A percentile compares a stretch with the other conserved stretches of the same genome.
Conservation (phyloP, 2,113 vertebrate species). For the Lipophrys pholis region DNA sequence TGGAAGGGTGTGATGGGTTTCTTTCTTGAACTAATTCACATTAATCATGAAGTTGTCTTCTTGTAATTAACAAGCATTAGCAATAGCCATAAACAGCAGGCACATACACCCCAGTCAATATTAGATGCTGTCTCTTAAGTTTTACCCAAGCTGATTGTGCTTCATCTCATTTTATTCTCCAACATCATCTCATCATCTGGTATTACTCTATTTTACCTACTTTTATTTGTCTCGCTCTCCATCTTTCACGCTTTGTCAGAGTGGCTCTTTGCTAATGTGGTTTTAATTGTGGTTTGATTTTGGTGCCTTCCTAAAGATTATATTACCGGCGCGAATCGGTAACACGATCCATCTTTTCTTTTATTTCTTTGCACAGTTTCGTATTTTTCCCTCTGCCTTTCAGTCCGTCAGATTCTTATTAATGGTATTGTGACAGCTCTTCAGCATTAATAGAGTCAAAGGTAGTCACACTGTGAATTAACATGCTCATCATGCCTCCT, state of each 20-base stretch:
- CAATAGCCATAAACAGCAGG: conserved; percentile 66
- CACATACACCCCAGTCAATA: conserved; percentile 44
- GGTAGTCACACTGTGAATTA: conserved; percentile 50
- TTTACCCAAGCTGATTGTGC: conserved; percentile 8
- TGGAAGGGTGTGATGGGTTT: too few species aligned
- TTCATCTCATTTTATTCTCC: not conserved
- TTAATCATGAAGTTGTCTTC: too few species aligned
- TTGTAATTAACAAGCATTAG: conserved; percentile 59
- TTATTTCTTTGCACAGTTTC: not conserved
- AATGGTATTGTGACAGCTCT: conserved; percentile 61
- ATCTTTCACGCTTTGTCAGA: conserved; percentile 14
- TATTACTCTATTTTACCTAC: conserved; percentile 20
- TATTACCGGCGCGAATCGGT: conserved; percentile 35
- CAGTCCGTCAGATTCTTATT: conserved; percentile 46
- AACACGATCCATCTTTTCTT: conserved; percentile 6
- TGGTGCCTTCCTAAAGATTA: conserved; percentile 14
- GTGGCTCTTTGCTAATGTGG: conserved; percentile 45
- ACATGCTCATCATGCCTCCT: conserved; percentile 50
- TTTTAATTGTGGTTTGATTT: conserved; percentile 67
- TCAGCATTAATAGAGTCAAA: conserved; percentile 51
- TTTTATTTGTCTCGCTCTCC: not conserved
- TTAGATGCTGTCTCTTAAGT: conserved; percentile 19
- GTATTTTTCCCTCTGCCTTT: conserved; percentile 13
- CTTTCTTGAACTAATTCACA: too few species aligned
- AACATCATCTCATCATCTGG: conserved; percentile 4